Evolutionary conservation across 1,140 invertebrate genomes (phyloP), one percentile per base, ranked within the genome.

Genomic region (Drosophila chauvacae): DNA sequence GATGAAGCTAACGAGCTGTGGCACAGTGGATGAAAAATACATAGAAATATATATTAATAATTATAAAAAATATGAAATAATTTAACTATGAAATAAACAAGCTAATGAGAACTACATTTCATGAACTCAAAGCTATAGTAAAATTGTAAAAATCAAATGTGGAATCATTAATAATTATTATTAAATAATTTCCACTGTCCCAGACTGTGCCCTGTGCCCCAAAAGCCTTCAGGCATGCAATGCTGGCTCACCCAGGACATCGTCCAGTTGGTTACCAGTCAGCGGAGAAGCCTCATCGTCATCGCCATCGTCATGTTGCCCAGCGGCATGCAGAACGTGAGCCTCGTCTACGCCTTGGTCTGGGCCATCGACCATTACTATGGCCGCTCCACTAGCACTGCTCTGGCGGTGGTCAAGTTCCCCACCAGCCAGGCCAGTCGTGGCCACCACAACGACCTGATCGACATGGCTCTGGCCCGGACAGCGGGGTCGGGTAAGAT

Each of bases 281-380:
- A 7, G 16, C 16, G 10, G 5, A 6, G 55, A 33, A 61, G 37
- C 33, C 26, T 55, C 66, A 20, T 47, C 28, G n/a, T 45, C 28
- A 20, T 45, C 59, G 7, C 30, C 7, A 28, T 7, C 30, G 6
- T 4, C 37, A 77, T 77, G 74, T 47, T 65, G 48, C n/a, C 64
- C 30, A 56, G 56, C 11, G 18, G 57, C 6, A n/a, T 45, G 6
- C 68, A 71, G 26, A 90, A 90, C 42, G 63, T 85, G 16, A 81
- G 82, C 20, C 55, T 91, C 39, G 71, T 91, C 37, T 84, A 87
- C 33, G 90, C 90, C 42, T n/a, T 87, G 7, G 77, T 91, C 1
- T 91, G 90, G 90, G 74, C 80, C 39, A 90, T 91, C 10, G 78
- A 91, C n/a, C 65, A 75, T 26, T 79, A 75, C 37, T 91, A 78